These are phyloP conservation scores for Incurvaria masculella DNA, from an alignment of 2,888 invertebrate genomes.

Conservation along the genomic window DNA sequence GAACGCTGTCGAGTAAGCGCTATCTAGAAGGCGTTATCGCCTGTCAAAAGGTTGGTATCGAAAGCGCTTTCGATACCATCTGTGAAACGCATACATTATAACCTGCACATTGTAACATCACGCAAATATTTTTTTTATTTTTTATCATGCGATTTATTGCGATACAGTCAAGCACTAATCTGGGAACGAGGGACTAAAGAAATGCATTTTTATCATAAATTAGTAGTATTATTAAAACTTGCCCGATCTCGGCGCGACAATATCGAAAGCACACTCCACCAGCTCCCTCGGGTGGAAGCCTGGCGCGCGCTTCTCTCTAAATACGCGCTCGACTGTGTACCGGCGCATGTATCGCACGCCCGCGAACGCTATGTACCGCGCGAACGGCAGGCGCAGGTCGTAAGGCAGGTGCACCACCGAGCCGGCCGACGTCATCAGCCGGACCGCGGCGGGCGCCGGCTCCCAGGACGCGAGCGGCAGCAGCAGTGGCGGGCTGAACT, in stretches of 20 bases:
- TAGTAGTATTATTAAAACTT: slow-evolving; percentile 17
- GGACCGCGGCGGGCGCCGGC: slow-evolving; percentile 62
- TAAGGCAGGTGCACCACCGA: slow-evolving; percentile 81
- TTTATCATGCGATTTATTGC: no score
- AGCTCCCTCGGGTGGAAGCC: slow-evolving; percentile 88
- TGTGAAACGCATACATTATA: no score
- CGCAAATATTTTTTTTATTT: no score
- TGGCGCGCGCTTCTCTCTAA: slow-evolving; percentile 71
- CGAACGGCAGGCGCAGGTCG: slow-evolving; percentile 67
- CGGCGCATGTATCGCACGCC: slow-evolving; percentile 75
- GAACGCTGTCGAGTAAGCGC: no score
- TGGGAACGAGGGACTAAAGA: background rate
- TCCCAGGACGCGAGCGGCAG: slow-evolving; percentile 70
- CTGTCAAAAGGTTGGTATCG: no score
- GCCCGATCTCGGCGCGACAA: slow-evolving; percentile 74
- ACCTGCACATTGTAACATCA: no score
- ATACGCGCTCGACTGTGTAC: slow-evolving; percentile 85
- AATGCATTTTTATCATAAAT: slow-evolving; percentile 4
- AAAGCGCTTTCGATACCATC: no score
- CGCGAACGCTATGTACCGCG: slow-evolving; percentile 71
- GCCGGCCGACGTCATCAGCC: slow-evolving; percentile 85
- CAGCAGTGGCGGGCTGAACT: slow-evolving; percentile 74
- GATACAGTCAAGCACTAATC: no score
- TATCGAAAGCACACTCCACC: slow-evolving; percentile 91
- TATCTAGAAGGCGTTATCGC: no score